Evolutionary conservation across 2,888 invertebrate genomes (phyloP).

Genomic region (Cryptosula pallasiana): DNA sequence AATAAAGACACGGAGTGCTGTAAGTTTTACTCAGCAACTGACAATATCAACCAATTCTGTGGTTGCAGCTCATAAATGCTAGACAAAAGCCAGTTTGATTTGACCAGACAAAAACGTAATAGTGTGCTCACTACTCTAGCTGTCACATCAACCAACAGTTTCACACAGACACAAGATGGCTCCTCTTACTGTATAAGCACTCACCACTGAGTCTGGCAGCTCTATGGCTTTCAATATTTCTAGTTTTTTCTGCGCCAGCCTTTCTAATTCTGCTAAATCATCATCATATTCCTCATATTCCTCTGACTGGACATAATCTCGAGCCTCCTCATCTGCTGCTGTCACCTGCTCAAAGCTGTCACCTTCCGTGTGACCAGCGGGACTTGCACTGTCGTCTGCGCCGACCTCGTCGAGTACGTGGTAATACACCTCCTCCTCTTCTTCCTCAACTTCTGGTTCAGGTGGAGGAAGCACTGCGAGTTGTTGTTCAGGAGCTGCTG

Average conservation of each 20-base stretch:
- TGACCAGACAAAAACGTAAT: too few relatives aligned
- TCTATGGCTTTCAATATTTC: slow-evolving; percentile 21
- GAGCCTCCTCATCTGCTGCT: not conserved
- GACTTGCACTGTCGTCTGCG: not conserved
- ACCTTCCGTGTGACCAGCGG: not conserved
- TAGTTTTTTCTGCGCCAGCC: slow-evolving; percentile 8
- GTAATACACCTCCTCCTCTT: not conserved
- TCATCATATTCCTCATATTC: not conserved
- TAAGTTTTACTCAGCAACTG: too few relatives aligned
- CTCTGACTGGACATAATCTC: not conserved
- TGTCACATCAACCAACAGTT: not conserved
- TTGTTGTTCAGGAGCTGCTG: not conserved
- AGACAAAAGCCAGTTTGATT: too few relatives aligned
- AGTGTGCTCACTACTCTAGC: too few relatives aligned
- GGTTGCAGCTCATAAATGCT: too few relatives aligned
- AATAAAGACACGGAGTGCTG: too few relatives aligned
- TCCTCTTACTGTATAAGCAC: too few relatives aligned
- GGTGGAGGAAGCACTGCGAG: not conserved
- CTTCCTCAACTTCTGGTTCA: not conserved
- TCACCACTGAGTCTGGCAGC: slow-evolving; percentile 16
- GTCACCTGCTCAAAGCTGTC: not conserved
- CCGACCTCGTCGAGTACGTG: not conserved
- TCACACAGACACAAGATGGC: not conserved
- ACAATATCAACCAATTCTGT: too few relatives aligned
- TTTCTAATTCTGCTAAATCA: slow-evolving; percentile 5